A percentile compares a stretch with the other conserved stretches of the same genome.
Evolutionary conservation across 2,888 invertebrate genomes (phyloP).

Genomic region (Amphiduros pacificus): DNA sequence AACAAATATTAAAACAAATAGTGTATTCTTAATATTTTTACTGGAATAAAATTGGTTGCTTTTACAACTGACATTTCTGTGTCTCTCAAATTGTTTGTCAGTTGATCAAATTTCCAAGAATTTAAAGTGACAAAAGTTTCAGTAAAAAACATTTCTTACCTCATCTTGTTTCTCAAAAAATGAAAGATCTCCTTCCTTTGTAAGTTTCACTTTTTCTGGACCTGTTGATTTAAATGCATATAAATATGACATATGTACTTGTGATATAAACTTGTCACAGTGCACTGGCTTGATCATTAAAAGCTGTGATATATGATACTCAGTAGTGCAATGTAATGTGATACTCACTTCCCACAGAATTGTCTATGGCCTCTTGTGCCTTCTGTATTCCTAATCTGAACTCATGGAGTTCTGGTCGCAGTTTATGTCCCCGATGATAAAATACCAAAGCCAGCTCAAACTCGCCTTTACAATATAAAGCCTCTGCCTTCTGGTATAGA

Average conservation of each 20-base stretch:
- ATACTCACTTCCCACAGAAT: slow-evolving; percentile 74
- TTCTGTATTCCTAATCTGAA: slow-evolving; percentile 83
- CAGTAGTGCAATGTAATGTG: too few relatives aligned
- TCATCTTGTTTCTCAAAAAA: slow-evolving; percentile 53
- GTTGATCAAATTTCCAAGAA: too few relatives aligned
- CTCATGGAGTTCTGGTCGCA: slow-evolving; percentile 78
- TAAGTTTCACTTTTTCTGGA: slow-evolving; percentile 46
- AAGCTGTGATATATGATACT: too few relatives aligned
- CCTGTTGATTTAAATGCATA: slow-evolving; percentile 28
- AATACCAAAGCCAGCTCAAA: slow-evolving; percentile 91
- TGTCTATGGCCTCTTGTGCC: slow-evolving; percentile 90
- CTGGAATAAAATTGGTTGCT: too few relatives aligned
- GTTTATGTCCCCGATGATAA: slow-evolving; percentile 82
- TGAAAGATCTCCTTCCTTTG: slow-evolving; percentile 49
- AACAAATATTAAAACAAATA: too few relatives aligned
- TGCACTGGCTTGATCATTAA: too few relatives aligned
- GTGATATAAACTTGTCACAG: too few relatives aligned
- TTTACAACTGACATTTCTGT: too few relatives aligned
- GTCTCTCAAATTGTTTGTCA: too few relatives aligned
- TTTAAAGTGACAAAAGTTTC: too few relatives aligned
- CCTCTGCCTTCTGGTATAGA: slow-evolving; percentile 88
- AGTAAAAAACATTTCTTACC: too few relatives aligned
- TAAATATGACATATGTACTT: neutral
- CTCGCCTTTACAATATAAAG: slow-evolving; percentile 86
- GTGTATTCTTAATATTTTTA: too few relatives aligned